These are phyloP conservation scores for Rhynchonycteris naso DNA, from an alignment of 2,797 vertebrate genomes.

Conservation along the genomic window DNA sequence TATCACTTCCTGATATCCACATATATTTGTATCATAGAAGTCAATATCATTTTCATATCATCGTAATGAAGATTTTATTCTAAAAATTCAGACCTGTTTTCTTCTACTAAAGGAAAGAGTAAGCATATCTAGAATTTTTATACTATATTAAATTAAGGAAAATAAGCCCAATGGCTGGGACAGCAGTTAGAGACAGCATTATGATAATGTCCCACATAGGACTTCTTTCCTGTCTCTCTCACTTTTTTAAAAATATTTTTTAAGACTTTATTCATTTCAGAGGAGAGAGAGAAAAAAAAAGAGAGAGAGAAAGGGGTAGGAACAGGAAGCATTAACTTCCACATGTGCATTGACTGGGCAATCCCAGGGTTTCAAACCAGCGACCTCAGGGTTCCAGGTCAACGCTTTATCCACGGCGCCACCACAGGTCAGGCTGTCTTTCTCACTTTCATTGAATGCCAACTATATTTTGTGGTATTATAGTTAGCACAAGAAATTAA, in stretches of 20 bases:
- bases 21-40: conserved; percentile 24
- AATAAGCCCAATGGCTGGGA: not conserved
- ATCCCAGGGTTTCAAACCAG: too few species aligned
- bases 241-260: not conserved
- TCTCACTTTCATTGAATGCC: not conserved
- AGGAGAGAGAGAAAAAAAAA: too few species aligned
- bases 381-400: too few species aligned
- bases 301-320: too few species aligned
- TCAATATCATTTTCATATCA: conserved; percentile 18
- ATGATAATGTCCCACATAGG: not conserved
- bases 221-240: not conserved
- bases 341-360: too few species aligned
- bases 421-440: too few species aligned
- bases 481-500: conserved; percentile 5
- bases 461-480: not conserved
- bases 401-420: too few species aligned
- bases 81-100: conserved; percentile 17
- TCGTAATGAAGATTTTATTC: conserved; percentile 5
- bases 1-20: conserved; percentile 10
- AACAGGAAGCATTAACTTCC: too few species aligned
- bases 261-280: too few species aligned
- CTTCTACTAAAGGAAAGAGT: not conserved
- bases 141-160: conserved; percentile 29
- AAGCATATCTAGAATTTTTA: not conserved
- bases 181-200: not conserved